phyloP scores from a whole-genome alignment of 2,888 invertebrate genomes.

The Laothoe populi region DNA sequence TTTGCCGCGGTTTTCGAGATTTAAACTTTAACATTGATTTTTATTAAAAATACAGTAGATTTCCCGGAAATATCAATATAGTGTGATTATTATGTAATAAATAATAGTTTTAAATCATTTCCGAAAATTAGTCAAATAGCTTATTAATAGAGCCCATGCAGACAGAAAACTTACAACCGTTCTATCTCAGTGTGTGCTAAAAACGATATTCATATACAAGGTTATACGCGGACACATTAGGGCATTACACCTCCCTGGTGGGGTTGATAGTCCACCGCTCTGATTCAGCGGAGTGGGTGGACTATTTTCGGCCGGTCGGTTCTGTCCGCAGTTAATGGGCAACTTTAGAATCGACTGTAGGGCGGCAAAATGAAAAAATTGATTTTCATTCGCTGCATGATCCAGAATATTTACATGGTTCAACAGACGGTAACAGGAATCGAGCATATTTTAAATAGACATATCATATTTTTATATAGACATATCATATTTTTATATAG shows the following conservation, averaged over 20 bases:
- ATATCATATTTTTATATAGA: too few relatives aligned
- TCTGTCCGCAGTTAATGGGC: neutral
- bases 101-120: too few relatives aligned
- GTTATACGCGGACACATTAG: neutral
- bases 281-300: slow-evolving; percentile 1
- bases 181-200: neutral
- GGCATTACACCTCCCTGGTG: slow-evolving; percentile 4
- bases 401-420: too few relatives aligned
- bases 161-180: neutral
- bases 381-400: neutral
- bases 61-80: too few relatives aligned
- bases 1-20: too few relatives aligned
- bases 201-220: neutral
- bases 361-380: neutral
- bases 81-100: too few relatives aligned
- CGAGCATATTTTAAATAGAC: too few relatives aligned
- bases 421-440: too few relatives aligned
- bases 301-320: slow-evolving; percentile 2
- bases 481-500: too few relatives aligned
- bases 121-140: neutral
- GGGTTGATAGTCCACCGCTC: neutral
- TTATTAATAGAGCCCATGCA: neutral
- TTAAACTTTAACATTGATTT: too few relatives aligned
- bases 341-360: neutral
- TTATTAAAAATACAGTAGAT: too few relatives aligned